Base-by-base conservation (phyloP, 2,113 vertebrate species). In the Echinops telfairi region DNA sequence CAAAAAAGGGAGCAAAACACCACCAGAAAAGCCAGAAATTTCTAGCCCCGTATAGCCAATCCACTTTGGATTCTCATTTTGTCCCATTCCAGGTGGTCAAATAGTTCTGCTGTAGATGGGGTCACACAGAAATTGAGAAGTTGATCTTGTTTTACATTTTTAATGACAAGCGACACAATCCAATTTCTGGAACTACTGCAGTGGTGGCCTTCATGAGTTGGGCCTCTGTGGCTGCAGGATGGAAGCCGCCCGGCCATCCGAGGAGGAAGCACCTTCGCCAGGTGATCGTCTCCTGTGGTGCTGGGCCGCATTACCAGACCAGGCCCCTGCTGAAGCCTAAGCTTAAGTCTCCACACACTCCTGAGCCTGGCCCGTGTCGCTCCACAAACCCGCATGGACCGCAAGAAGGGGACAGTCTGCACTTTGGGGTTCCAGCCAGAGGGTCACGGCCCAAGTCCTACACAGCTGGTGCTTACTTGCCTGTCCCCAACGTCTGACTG, bases 91-190 rank as follows among this genome's bases (percentile, higher is more conserved):
- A 73, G 64, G 40, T 22, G 33, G 68, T 23, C 64, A 84, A 27
- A 47, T 40, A 8, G 0, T 31, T 79, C 31, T 68, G 23, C 81
- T 77, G 10, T 0, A 53, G 68, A 77, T 23, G 25, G 62, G 25
- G 71, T 53, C 43, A 78, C 27, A 43, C 25, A 40, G 81, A 71
- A 80, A 76, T 15, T 11, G 88, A 94, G 47, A 78, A 14, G 15
- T 20, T 25, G 15, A 31, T 53, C 76, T 57, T 29, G 2, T 43
- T 86, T 66, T 29, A 47, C 47, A 19, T 73, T 86, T 86, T 68
- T 83, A 84, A 95, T 76, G 47, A 79, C 36, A 83, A 92, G 33
- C 78, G 82, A 68, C 22, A 68, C 23, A 84, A n/a, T 71, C 82
- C 64, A 75, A 23, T 77, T 89, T 93, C 43, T 25, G 17, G 66